A percentile compares a stretch with the other conserved stretches of the same genome.
These are phyloP conservation scores for Epizoanthus rinbou DNA, from an alignment of 92 coral and sea anemone species.

Conservation along the genomic window DNA sequence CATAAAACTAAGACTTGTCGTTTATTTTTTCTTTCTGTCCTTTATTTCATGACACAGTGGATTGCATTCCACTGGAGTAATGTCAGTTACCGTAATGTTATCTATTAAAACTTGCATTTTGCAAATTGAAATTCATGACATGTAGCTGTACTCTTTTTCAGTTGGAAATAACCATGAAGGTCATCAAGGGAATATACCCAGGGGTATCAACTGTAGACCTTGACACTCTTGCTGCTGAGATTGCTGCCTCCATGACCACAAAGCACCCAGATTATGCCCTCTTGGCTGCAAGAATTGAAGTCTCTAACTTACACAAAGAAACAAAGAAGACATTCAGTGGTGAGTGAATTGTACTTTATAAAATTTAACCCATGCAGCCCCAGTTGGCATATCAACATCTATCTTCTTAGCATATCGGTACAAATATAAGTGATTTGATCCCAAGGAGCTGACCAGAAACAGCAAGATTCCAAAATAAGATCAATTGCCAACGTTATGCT, in stretches of 20 bases:
- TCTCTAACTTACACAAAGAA: slow-evolving; percentile 96
- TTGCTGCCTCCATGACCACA: slow-evolving; percentile 97
- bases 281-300: slow-evolving; percentile 94
- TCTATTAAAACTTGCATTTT: background rate
- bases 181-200: slow-evolving; percentile 85
- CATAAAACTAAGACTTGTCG: no score
- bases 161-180: slow-evolving; percentile 88
- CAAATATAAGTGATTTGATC: no score
- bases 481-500: no score
- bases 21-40: background rate
- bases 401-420: no score
- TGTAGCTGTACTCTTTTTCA: slow-evolving; percentile 2
- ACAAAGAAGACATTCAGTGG: slow-evolving; percentile 94
- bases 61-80: background rate
- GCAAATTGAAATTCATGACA: background rate
- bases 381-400: no score
- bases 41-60: no score
- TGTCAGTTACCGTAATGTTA: background rate
- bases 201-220: slow-evolving; percentile 92
- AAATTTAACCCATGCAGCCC: no score
- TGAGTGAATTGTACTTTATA: slow-evolving; percentile 26
- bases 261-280: slow-evolving; percentile 96
- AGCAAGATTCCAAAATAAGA: no score
- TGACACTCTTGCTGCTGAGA: slow-evolving; percentile 96
- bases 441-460: no score